Conservation (phyloP, 2,888 invertebrate species). For the Salpingus planirostris region DNA sequence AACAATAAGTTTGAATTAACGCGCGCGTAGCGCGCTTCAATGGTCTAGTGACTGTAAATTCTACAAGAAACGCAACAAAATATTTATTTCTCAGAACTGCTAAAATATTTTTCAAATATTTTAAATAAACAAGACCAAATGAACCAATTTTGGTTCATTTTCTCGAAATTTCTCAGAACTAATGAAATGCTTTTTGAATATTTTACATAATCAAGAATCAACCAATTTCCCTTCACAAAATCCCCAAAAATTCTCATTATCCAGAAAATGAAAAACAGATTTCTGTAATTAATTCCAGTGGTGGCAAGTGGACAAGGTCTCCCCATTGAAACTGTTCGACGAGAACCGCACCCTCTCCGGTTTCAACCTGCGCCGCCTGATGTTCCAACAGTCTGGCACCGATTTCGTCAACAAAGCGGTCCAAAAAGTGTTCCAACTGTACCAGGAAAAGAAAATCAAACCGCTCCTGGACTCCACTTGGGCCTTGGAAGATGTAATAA, state of each 20-base stretch:
- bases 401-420: constrained; percentile 64
- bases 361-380: constrained; percentile 72
- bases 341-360: constrained; percentile 80
- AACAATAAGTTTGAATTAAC: too few relatives aligned
- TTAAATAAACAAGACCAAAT: too few relatives aligned
- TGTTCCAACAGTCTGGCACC: constrained; percentile 68
- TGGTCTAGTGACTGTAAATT: too few relatives aligned
- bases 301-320: constrained; percentile 91
- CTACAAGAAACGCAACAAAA: too few relatives aligned
- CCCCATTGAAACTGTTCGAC: constrained; percentile 79
- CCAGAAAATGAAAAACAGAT: too few relatives aligned
- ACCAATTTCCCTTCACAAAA: constrained; percentile 1
- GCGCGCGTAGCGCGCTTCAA: too few relatives aligned
- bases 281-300: constrained; percentile 50
- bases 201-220: constrained; percentile 1
- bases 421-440: constrained; percentile 63
- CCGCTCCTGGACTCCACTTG: constrained; percentile 78
- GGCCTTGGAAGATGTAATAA: constrained; percentile 75
- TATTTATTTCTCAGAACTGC: too few relatives aligned
- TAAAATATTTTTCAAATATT: too few relatives aligned
- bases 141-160: too few relatives aligned
- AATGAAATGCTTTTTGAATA: constrained; percentile 4
- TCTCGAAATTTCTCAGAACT: too few relatives aligned
- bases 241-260: too few relatives aligned
- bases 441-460: constrained; percentile 70